Conservation (phyloP, 2,888 invertebrate species). For the Leuctra nigra region DNA sequence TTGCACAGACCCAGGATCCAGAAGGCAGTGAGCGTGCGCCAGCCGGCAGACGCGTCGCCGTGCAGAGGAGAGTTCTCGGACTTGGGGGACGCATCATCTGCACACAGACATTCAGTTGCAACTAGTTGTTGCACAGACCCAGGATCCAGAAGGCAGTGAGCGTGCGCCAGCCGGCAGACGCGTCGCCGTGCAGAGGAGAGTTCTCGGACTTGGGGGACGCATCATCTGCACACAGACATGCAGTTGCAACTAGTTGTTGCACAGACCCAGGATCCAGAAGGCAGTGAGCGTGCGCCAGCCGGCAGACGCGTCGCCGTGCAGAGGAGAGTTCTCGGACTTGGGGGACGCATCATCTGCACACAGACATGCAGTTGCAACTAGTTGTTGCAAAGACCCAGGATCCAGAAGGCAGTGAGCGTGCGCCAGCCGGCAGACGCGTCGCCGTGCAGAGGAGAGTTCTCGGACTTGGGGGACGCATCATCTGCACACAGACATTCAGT, state of each 20-base stretch:
- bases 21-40: constrained; percentile 54
- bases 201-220: neutral
- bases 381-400: constrained; percentile 78
- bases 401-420: constrained; percentile 60
- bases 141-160: constrained; percentile 65
- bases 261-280: constrained; percentile 72
- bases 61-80: neutral
- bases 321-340: too few relatives aligned
- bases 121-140: constrained; percentile 80
- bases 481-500: too few relatives aligned
- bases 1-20: constrained; percentile 79
- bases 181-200: neutral
- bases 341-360: too few relatives aligned
- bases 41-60: constrained; percentile 28
- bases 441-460: too few relatives aligned
- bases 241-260: constrained; percentile 87
- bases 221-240: too few relatives aligned
- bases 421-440: too few relatives aligned
- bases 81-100: too few relatives aligned
- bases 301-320: too few relatives aligned
- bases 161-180: constrained; percentile 42
- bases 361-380: too few relatives aligned
- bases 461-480: too few relatives aligned
- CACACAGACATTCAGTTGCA: too few relatives aligned
- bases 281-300: constrained; percentile 54